phyloP scores from a whole-genome alignment of 2,888 invertebrate genomes.

The Pristionchus maxplancki region DNA sequence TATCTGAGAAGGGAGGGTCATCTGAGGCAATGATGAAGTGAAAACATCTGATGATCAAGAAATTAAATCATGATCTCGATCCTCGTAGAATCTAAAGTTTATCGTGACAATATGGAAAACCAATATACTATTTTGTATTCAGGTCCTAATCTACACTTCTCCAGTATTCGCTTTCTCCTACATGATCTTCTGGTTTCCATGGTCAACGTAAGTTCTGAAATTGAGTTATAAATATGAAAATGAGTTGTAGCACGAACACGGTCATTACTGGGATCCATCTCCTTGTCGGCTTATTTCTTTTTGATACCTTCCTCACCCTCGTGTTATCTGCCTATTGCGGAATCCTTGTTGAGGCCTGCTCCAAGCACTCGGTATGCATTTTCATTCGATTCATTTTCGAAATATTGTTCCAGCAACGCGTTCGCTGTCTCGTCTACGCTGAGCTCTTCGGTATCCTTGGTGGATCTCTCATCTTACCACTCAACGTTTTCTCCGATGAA shows the following conservation, averaged over 20 bases:
- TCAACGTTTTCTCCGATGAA: conserved; percentile 68
- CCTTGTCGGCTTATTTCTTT: conserved; percentile 78
- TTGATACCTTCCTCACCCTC: conserved; percentile 79
- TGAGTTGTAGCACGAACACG: conserved; percentile 40
- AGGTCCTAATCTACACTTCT: conserved; percentile 78
- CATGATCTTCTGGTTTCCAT: conserved; percentile 78
- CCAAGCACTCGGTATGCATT: conserved; percentile 61
- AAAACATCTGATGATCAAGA: too few species aligned
- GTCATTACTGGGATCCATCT: conserved; percentile 78
- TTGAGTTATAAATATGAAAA: neutral
- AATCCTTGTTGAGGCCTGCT: conserved; percentile 78
- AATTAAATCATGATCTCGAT: too few species aligned
- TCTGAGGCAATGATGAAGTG: too few species aligned
- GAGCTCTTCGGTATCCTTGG: conserved; percentile 65
- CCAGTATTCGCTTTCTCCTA: conserved; percentile 78
- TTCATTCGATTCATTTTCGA: neutral
- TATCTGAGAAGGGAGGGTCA: neutral
- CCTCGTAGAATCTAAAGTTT: neutral
- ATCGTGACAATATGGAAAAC: neutral
- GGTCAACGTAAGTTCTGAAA: conserved; percentile 70
- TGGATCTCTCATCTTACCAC: conserved; percentile 62
- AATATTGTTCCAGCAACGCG: conserved; percentile 54
- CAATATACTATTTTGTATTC: neutral
- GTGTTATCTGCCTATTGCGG: conserved; percentile 78
- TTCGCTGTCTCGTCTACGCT: conserved; percentile 64